Evolutionary conservation across 2,888 invertebrate species (phyloP).

Genomic region (Lycaena phlaeas): DNA sequence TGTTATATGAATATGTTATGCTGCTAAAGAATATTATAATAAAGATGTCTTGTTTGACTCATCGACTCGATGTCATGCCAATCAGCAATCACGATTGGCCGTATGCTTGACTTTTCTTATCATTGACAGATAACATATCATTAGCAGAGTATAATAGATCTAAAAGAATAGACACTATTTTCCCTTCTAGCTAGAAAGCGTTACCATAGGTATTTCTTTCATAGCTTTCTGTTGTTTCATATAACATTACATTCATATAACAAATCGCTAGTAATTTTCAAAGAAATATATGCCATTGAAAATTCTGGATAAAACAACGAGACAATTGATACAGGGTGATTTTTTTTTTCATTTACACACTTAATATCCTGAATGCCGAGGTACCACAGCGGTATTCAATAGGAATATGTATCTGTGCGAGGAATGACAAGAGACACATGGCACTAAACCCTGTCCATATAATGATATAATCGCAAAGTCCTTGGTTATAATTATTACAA

Average conservation of each 20-base stretch:
- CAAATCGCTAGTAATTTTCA: neutral
- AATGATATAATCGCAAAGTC: constrained; percentile 2
- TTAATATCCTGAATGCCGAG: neutral
- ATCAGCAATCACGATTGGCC: too few relatives aligned
- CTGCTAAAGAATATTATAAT: too few relatives aligned
- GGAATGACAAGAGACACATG: neutral
- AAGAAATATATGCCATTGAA: neutral
- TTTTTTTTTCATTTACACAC: neutral
- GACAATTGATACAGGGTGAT: neutral
- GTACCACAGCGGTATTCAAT: constrained; percentile 1
- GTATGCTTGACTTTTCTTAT: too few relatives aligned
- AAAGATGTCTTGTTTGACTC: neutral
- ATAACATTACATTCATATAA: neutral
- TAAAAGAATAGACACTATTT: too few relatives aligned
- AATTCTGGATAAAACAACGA: neutral
- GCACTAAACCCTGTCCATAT: neutral
- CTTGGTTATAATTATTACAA: constrained; percentile 3
- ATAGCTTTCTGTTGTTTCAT: neutral
- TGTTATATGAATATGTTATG: too few relatives aligned
- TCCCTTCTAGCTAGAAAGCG: too few relatives aligned
- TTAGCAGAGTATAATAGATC: too few relatives aligned
- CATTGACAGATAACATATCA: too few relatives aligned
- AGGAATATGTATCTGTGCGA: too few relatives aligned
- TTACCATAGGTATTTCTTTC: too few relatives aligned
- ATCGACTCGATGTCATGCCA: too few relatives aligned